Percentiles rank a stretch among this genome's conserved stretches.
Conservation (phyloP, 1,140 invertebrate genomes). For the Drosophila kurseongensis region DNA sequence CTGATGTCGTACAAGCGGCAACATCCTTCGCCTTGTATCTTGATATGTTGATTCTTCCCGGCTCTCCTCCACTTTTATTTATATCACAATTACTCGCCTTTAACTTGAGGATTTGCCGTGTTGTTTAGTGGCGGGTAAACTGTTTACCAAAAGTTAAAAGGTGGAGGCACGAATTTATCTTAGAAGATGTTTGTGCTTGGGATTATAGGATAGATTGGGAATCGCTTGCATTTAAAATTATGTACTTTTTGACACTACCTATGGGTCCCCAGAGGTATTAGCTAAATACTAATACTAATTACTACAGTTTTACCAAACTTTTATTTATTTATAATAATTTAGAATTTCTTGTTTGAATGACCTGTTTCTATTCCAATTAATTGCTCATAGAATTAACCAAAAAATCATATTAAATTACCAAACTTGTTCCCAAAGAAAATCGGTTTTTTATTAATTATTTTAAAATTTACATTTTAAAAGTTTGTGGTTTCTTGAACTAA, state of each 20-base stretch:
- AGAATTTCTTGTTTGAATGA: no score
- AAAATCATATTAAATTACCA: no score
- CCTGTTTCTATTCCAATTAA: no score
- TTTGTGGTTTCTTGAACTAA: no score
- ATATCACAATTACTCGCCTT: constrained; percentile 70
- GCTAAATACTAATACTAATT: no score
- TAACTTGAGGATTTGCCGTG: constrained; percentile 54
- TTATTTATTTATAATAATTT: no score
- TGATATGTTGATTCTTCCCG: constrained; percentile 65
- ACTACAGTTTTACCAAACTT: no score
- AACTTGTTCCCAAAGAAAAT: no score
- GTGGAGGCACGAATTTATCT: background rate
- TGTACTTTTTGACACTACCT: background rate
- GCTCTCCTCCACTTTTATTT: constrained; percentile 53
- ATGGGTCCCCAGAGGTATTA: background rate
- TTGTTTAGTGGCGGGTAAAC: constrained; percentile 29
- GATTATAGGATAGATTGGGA: constrained; percentile 8
- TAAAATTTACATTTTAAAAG: no score
- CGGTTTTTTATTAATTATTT: no score
- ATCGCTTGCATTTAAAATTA: background rate
- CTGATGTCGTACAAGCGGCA: constrained; percentile 13
- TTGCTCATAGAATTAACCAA: no score
- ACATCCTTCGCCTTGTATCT: constrained; percentile 71
- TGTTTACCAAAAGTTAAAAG: constrained; percentile 14
- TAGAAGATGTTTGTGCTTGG: constrained; percentile 9